A percentile compares a stretch with the other conserved stretches of the same genome.
Evolutionary conservation across 2,797 vertebrate species (phyloP).

Genomic region (Myotis daubentonii): DNA sequence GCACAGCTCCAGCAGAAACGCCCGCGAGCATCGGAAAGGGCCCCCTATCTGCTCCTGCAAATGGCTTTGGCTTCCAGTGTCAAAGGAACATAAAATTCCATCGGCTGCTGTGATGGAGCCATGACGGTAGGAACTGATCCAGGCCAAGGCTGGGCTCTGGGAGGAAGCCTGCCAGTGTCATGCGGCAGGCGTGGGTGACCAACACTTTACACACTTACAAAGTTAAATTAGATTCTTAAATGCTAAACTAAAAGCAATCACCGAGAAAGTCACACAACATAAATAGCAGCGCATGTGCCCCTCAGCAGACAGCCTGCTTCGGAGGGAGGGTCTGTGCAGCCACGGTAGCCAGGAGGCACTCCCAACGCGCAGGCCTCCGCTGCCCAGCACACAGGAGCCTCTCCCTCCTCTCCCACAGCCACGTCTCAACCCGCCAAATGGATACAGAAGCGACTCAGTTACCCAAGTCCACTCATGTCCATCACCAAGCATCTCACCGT

Average conservation of each 20-base stretch:
- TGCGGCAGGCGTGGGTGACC: neutral
- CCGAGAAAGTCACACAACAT: slow-evolving; percentile 28
- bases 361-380: neutral
- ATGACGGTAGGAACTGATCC: neutral
- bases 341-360: fast-evolving
- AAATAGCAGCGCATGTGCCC: slow-evolving; percentile 5
- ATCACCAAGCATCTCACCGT: neutral
- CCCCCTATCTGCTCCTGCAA: neutral
- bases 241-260: slow-evolving; percentile 27
- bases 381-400: neutral
- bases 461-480: neutral
- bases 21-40: neutral
- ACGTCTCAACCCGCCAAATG: fast-evolving
- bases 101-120: neutral
- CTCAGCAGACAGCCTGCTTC: neutral
- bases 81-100: neutral
- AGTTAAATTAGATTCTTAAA: slow-evolving; percentile 35
- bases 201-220: neutral
- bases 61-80: neutral
- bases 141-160: neutral
- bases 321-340: neutral
- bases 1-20: neutral
- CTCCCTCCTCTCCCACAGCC: fast-evolving
- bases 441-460: neutral
- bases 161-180: neutral